Evolutionary conservation across 1,140 invertebrate species (phyloP), one percentile per base, ranked within the genome.

Genomic region (Drosophila littoralis): DNA sequence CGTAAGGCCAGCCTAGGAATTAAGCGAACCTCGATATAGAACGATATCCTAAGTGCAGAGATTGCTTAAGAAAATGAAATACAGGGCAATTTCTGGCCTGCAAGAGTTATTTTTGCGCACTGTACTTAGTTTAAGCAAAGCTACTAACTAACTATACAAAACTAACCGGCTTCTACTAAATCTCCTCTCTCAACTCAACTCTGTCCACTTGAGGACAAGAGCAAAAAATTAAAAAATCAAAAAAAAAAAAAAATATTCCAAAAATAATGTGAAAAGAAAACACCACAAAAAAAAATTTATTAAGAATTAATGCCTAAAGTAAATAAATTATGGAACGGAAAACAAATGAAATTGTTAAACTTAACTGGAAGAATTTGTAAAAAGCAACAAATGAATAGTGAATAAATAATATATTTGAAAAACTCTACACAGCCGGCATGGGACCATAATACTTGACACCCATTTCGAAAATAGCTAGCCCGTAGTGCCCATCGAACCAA

Each of bases 351-450:
- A 64, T 78, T 86, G 82, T 86, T 86, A 33, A 55, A 84, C 36
- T 61, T 43, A 77, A 84, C 58, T 65, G 68, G 63, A 77, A 67
- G 32, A 75, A 89, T 83, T 80, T 88, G 84, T 88, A 88, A 69
- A 70, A 66, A 67, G 58, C 51, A 59, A 73, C 60, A 82, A 88
- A 79, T 63, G 64, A 77, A 77, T 89, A 89, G 79, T 80, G 46
- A 86, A 89, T 89, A 88, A 82, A 83, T 67, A 89, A 67, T 70
- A 88, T 77, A 80, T 77, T 78, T 59, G 63, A 83, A 79, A 77
- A 89, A 73, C 71, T 74, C 42, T 46, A 46, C 32, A 22, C n/a
- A 45, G 12, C n/a, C 5, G n/a, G n/a, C n/a, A 8, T 7, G 7
- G n/a, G 6, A 35, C 32, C 22, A 36, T 9, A 52, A 15, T 38